Evolutionary conservation across 2,888 invertebrate genomes (phyloP).

Genomic region (Mylabris sibirica): DNA sequence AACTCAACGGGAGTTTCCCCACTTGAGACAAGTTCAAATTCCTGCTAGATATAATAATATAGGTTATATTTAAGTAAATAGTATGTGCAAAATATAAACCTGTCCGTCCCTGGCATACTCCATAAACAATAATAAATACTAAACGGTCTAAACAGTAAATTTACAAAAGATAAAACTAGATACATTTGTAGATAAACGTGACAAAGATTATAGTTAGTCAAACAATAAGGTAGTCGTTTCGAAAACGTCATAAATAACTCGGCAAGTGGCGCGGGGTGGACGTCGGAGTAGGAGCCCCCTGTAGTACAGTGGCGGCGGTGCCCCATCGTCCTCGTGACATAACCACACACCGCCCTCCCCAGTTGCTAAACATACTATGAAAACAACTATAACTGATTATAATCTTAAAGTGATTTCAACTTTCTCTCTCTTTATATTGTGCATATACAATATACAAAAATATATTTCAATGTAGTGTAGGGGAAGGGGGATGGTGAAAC

Average conservation of each 20-base stretch:
- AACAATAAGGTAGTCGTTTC: constrained; percentile 61
- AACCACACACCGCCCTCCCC: constrained; percentile 25
- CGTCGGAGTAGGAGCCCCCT: constrained; percentile 50
- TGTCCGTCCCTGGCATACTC: constrained; percentile 36
- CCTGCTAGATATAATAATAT: background rate
- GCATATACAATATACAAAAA: constrained; percentile 34
- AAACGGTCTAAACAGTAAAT: constrained; percentile 61
- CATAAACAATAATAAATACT: constrained; percentile 53
- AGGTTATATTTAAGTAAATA: constrained; percentile 3
- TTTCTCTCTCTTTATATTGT: constrained; percentile 50
- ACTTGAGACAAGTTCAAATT: constrained; percentile 12
- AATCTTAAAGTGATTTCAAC: constrained; percentile 48
- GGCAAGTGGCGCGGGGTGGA: constrained; percentile 54
- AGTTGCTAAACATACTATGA: constrained; percentile 43
- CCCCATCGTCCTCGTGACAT: constrained; percentile 47
- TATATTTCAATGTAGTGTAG: constrained; percentile 37
- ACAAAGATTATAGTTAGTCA: constrained; percentile 62
- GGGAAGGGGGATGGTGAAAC: constrained; percentile 21
- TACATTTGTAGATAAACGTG: constrained; percentile 61
- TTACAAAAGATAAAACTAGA: constrained; percentile 61
- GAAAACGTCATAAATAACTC: constrained; percentile 60
- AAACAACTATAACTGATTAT: constrained; percentile 56
- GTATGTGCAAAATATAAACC: constrained; percentile 41
- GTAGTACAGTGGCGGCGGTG: constrained; percentile 43
- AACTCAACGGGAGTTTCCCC: constrained; percentile 7